Evolutionary conservation across 1,140 invertebrate species (phyloP).

Genomic region (Hermetia illucens): DNA sequence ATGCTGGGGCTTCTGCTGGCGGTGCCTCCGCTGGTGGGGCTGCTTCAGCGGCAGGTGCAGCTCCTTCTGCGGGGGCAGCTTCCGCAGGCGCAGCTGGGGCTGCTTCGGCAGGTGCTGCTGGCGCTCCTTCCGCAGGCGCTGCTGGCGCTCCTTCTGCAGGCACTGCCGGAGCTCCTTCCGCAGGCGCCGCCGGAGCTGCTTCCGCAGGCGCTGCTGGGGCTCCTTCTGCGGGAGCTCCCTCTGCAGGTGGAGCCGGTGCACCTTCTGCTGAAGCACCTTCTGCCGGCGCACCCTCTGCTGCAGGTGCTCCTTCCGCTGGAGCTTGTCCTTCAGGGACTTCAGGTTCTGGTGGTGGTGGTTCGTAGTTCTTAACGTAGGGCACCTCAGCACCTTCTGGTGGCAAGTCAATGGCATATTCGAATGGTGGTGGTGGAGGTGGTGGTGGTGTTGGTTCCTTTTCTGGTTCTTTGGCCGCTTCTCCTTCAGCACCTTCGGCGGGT

Average conservation of each 20-base stretch:
- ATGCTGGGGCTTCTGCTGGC: slow-evolving; percentile 13
- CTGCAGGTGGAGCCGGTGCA: slow-evolving; percentile 16
- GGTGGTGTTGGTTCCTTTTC: slow-evolving; percentile 28
- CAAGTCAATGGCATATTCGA: slow-evolving; percentile 31
- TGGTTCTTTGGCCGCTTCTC: slow-evolving; percentile 28
- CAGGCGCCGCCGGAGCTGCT: too few species aligned
- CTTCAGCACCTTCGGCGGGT: slow-evolving; percentile 25
- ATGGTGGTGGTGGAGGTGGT: slow-evolving; percentile 32
- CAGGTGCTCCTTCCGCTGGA: slow-evolving; percentile 27
- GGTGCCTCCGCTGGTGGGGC: slow-evolving; percentile 20
- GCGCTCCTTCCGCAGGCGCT: slow-evolving; percentile 24
- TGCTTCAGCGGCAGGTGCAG: slow-evolving; percentile 18
- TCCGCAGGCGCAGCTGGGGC: slow-evolving; percentile 23
- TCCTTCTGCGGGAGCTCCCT: slow-evolving; percentile 22
- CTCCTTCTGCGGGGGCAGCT: slow-evolving; percentile 21
- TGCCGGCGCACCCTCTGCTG: slow-evolving; percentile 22
- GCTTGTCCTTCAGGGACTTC: slow-evolving; percentile 10
- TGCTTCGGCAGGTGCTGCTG: slow-evolving; percentile 23
- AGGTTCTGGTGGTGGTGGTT: slow-evolving; percentile 26
- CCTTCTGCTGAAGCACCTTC: slow-evolving; percentile 16
- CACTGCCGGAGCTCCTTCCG: slow-evolving; percentile 15
- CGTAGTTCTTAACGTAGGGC: slow-evolving; percentile 29
- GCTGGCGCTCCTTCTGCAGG: slow-evolving; percentile 30
- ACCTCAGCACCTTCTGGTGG: slow-evolving; percentile 32
- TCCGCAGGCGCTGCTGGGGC: slow-evolving; percentile 12